phyloP scores from a whole-genome alignment of 2,888 invertebrate genomes.

The Vesta saturnalis region DNA sequence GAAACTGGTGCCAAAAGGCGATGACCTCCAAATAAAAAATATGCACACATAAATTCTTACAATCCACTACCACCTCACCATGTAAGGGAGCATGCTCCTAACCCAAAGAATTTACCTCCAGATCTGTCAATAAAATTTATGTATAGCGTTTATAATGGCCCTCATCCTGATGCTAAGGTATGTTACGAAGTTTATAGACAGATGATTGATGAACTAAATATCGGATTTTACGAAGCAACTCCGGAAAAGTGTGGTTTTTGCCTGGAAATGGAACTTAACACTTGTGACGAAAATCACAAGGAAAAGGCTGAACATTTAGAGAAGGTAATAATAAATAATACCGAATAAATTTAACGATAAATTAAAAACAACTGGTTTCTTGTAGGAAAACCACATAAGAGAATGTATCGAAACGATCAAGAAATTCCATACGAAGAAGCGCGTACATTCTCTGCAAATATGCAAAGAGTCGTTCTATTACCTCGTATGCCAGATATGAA shows the following conservation, averaged over 20 bases:
- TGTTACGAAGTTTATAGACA: neutral
- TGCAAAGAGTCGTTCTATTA: no score
- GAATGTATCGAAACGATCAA: no score
- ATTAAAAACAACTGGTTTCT: no score
- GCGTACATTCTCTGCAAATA: no score
- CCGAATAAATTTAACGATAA: no score
- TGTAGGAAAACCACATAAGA: neutral
- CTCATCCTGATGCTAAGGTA: neutral
- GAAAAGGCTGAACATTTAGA: no score
- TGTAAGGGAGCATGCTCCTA: neutral
- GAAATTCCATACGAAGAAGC: neutral
- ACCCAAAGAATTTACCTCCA: neutral
- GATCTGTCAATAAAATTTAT: neutral
- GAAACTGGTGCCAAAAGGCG: neutral
- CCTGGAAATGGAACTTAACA: no score
- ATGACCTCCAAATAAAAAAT: neutral
- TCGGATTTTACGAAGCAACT: no score
- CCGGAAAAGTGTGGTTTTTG: no score
- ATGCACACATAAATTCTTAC: neutral
- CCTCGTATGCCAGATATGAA: neutral
- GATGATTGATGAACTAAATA: neutral
- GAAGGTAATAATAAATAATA: no score
- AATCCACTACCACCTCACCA: no score
- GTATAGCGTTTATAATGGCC: neutral
- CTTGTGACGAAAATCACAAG: no score